Conservation (phyloP, 1,140 invertebrate genomes). For the Phymorhynchus buccinoides region DNA sequence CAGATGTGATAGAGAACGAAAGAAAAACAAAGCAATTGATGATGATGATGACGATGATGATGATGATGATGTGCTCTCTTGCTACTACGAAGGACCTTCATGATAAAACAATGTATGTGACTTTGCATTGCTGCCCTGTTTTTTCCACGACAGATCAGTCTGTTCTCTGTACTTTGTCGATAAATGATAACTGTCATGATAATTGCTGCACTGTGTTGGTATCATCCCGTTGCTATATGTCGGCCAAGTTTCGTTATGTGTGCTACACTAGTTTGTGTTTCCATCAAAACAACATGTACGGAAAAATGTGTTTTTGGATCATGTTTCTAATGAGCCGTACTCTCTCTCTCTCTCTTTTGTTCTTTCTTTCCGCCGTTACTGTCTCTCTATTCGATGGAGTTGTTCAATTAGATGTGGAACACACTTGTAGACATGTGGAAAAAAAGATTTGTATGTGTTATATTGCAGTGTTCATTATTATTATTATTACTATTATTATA, state of each 20-base stretch:
- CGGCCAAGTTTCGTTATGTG: neutral
- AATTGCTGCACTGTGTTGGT: neutral
- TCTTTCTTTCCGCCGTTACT: no score
- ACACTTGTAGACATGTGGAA: no score
- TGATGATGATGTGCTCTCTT: neutral
- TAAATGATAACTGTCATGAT: neutral
- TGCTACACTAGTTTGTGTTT: constrained; percentile 11
- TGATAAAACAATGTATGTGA: constrained; percentile 15
- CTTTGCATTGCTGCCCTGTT: constrained; percentile 25
- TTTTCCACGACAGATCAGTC: neutral
- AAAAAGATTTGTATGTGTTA: neutral
- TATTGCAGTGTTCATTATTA: neutral
- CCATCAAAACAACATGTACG: no score
- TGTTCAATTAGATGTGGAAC: constrained; percentile 7
- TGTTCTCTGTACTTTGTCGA: neutral
- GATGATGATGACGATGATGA: no score
- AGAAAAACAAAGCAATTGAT: neutral
- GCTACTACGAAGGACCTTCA: constrained; percentile 1
- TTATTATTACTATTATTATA: neutral
- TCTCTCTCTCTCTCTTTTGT: neutral
- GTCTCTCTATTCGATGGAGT: neutral
- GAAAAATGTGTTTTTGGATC: constrained; percentile 8
- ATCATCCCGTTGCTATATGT: neutral
- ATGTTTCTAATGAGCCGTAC: constrained; percentile 9
- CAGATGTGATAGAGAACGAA: neutral